Evolutionary conservation across 2,797 vertebrate species (phyloP).

Genomic region (Craterocephalus amniculus): DNA sequence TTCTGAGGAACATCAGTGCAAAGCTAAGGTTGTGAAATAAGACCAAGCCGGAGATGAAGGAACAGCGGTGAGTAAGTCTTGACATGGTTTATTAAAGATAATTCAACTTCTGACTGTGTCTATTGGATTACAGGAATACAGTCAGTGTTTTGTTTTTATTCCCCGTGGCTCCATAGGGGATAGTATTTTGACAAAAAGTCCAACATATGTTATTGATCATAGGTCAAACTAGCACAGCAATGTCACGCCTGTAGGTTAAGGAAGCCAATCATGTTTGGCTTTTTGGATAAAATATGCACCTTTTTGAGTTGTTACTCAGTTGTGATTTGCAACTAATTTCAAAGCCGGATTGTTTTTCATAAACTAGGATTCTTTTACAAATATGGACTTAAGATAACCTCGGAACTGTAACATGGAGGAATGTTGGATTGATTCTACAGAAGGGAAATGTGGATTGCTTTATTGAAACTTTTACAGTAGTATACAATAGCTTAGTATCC

Average conservation of each 20-base stretch:
- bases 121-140: constrained; percentile 31
- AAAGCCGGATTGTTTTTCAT: constrained; percentile 35
- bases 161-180: constrained; percentile 3
- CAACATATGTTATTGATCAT: constrained; percentile 69
- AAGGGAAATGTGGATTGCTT: constrained; percentile 42
- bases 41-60: constrained; percentile 42
- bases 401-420: constrained; percentile 22
- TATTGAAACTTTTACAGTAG: constrained; percentile 21
- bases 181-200: constrained; percentile 37
- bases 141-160: constrained; percentile 47
- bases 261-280: constrained; percentile 37
- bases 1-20: constrained; percentile 32
- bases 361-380: constrained; percentile 32
- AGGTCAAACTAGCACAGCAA: constrained; percentile 38
- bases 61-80: constrained; percentile 32
- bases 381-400: constrained; percentile 38
- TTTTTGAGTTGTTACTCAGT: constrained; percentile 26
- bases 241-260: constrained; percentile 43
- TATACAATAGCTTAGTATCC: constrained; percentile 17
- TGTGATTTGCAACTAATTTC: constrained; percentile 25
- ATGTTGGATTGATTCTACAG: constrained; percentile 26
- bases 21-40: constrained; percentile 24
- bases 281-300: constrained; percentile 28
- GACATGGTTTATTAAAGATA: constrained; percentile 48
- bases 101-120: constrained; percentile 36